A percentile compares a stretch with the other conserved stretches of the same genome.
Conservation (phyloP, 2,888 invertebrate species). For the Lampropteryx suffumata region DNA sequence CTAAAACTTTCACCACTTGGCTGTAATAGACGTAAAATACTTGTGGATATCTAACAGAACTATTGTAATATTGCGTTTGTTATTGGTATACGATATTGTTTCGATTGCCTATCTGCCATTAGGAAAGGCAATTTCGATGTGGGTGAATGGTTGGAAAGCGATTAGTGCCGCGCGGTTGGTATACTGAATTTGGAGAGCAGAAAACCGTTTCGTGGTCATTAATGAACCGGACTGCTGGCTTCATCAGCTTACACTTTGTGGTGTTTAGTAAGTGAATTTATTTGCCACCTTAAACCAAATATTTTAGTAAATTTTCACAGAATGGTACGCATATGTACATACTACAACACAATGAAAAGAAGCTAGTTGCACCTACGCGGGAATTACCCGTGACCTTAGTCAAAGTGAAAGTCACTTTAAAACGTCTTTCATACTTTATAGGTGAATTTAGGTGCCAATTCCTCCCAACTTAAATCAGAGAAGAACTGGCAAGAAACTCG, state of each 20-base stretch:
- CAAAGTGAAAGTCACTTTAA: too few relatives aligned
- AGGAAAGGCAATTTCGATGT: slow-evolving; percentile 34
- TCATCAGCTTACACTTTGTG: slow-evolving; percentile 3
- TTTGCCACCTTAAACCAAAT: too few relatives aligned
- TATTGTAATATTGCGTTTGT: slow-evolving; percentile 31
- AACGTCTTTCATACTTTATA: too few relatives aligned
- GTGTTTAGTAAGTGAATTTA: not conserved
- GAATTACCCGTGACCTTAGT: too few relatives aligned
- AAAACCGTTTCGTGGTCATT: slow-evolving; percentile 22
- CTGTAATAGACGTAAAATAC: slow-evolving; percentile 20
- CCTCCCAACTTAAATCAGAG: too few relatives aligned
- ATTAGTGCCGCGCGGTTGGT: slow-evolving; percentile 29
- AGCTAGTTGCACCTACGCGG: too few relatives aligned
- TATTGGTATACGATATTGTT: slow-evolving; percentile 34
- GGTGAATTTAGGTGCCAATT: too few relatives aligned
- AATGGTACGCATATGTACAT: too few relatives aligned
- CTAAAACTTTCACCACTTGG: slow-evolving; percentile 55
- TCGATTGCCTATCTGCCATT: slow-evolving; percentile 29
- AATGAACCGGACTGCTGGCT: slow-evolving; percentile 8
- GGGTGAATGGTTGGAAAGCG: slow-evolving; percentile 28
- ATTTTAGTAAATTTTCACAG: too few relatives aligned
- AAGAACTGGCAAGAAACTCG: too few relatives aligned
- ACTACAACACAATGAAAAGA: too few relatives aligned
- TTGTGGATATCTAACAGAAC: slow-evolving; percentile 26
- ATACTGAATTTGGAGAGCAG: slow-evolving; percentile 19